phyloP scores from a whole-genome alignment of 30 jellyfish, hydroid and myxozoan genomes.

The Phacellophora camtschatica region DNA sequence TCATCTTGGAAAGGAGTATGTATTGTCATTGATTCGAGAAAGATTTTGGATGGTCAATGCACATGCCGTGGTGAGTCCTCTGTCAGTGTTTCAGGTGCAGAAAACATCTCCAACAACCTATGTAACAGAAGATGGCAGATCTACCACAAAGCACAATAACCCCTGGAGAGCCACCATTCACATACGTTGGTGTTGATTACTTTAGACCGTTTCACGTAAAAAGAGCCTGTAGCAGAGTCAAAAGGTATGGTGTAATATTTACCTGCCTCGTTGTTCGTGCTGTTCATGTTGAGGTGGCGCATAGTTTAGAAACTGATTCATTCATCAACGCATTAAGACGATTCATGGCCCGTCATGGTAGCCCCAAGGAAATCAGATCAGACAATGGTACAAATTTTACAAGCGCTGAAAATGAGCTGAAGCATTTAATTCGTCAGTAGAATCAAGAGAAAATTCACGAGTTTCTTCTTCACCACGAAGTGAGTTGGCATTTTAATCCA shows the following conservation, averaged over 20 bases:
- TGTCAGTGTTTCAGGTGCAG: constrained; percentile 41
- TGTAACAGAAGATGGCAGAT: constrained; percentile 58
- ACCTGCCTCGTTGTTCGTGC: constrained; percentile 64
- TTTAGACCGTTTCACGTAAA: constrained; percentile 69
- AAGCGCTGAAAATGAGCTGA: constrained; percentile 28
- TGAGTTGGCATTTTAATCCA: constrained; percentile 57
- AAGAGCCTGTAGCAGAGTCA: constrained; percentile 16
- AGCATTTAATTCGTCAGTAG: constrained; percentile 28
- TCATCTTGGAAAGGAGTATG: constrained; percentile 46
- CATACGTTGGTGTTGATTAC: constrained; percentile 54
- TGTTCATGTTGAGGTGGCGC: constrained; percentile 51
- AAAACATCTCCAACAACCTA: not conserved
- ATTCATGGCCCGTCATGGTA: constrained; percentile 50
- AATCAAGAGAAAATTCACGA: constrained; percentile 16
- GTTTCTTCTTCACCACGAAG: constrained; percentile 8
- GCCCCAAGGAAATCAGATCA: constrained; percentile 11
- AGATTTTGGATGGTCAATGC: constrained; percentile 53
- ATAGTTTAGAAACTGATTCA: constrained; percentile 46
- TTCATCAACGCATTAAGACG: constrained; percentile 43
- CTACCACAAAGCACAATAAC: constrained; percentile 59
- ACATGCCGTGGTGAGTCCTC: not conserved
- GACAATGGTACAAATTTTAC: constrained; percentile 43
- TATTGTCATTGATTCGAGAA: constrained; percentile 25
- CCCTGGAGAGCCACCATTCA: constrained; percentile 64
- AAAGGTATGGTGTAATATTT: constrained; percentile 56